Evolutionary conservation across 2,113 vertebrate genomes (phyloP).

Genomic region (Vidua chalybeata): DNA sequence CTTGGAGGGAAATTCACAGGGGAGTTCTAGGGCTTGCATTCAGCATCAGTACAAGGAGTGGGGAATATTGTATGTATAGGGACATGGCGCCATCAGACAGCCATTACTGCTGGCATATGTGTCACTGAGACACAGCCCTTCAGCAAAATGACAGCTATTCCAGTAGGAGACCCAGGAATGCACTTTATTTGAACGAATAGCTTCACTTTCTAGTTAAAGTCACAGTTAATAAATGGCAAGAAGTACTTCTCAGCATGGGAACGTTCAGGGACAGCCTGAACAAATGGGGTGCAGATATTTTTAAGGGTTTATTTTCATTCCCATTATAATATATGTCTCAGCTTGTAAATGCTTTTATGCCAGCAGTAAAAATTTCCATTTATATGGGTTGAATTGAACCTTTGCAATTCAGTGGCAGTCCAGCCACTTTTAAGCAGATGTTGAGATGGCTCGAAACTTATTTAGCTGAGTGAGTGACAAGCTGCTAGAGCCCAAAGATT

Average conservation of each 20-base stretch:
- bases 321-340: not conserved
- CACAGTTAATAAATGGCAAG: constrained; percentile 64
- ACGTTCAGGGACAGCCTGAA: constrained; percentile 43
- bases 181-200: constrained; percentile 38
- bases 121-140: not conserved
- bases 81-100: fast-evolving
- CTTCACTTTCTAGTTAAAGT: constrained; percentile 63
- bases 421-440: constrained; percentile 32
- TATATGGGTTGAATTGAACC: constrained; percentile 34
- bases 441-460: constrained; percentile 28
- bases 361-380: constrained; percentile 36
- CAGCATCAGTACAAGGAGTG: not conserved
- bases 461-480: constrained; percentile 31
- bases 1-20: not conserved
- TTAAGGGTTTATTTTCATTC: constrained; percentile 44
- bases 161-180: constrained; percentile 47
- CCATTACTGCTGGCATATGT: not conserved
- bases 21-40: not conserved
- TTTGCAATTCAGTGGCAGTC: constrained; percentile 45
- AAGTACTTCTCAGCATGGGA: constrained; percentile 53
- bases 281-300: constrained; percentile 65
- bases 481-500: not conserved
- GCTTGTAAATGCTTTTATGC: constrained; percentile 61
- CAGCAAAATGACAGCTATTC: constrained; percentile 47
- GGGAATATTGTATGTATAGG: not conserved